phyloP scores from a whole-genome alignment of 2,113 vertebrate genomes.

The Deroptyus accipitrinus region DNA sequence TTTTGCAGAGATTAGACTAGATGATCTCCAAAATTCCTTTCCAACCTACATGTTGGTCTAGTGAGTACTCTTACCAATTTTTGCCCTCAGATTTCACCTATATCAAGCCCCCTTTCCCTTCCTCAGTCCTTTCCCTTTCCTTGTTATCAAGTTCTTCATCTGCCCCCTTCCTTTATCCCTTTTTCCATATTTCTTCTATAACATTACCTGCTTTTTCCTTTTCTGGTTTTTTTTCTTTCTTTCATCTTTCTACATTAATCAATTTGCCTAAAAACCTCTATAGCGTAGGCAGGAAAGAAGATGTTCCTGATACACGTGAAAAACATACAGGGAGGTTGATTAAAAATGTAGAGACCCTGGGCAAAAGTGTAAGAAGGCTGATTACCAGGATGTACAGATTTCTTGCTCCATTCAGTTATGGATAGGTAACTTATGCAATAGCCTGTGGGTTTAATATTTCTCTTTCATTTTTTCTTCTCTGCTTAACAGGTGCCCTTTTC shows the following conservation, averaged over 20 bases:
- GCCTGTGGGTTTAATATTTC: not conserved
- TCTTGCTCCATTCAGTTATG: not conserved
- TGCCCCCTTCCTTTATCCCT: not conserved
- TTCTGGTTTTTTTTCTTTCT: not conserved
- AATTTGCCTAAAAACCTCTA: not conserved
- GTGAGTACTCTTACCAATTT: not conserved
- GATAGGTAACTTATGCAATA: not conserved
- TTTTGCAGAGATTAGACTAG: not conserved
- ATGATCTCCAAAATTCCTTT: not conserved
- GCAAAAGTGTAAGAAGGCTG: not conserved
- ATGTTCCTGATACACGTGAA: not conserved
- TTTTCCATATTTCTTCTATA: not conserved
- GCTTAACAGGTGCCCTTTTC: not conserved
- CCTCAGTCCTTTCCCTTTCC: not conserved
- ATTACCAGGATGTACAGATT: not conserved
- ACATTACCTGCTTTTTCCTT: not conserved
- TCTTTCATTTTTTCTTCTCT: not conserved
- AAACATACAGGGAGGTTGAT: not conserved
- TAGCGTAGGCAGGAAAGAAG: not conserved
- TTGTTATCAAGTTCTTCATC: not conserved
- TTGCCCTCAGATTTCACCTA: not conserved
- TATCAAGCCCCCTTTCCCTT: not conserved
- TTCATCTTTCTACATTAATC: not conserved
- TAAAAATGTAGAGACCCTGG: not conserved
- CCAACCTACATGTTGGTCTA: not conserved